A percentile compares a stretch with the other conserved stretches of the same genome.
Conservation (phyloP, 2,797 vertebrate species). For the Sebastes itinus region DNA sequence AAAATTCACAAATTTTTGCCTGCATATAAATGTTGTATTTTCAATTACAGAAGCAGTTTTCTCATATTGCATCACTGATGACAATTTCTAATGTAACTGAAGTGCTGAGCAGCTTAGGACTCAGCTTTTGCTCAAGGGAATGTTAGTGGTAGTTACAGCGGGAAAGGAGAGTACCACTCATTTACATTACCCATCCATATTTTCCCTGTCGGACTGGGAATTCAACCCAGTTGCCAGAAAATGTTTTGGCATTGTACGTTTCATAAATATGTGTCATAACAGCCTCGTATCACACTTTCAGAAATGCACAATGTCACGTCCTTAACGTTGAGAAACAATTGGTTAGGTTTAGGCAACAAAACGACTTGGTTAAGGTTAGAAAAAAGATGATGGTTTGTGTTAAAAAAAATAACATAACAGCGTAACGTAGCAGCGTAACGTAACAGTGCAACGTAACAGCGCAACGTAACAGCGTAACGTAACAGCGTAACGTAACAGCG, state of each 20-base stretch:
- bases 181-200: slow-evolving; percentile 28
- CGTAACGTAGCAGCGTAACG: accelerated
- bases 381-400: too few relatives aligned
- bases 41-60: neutral
- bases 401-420: too few relatives aligned
- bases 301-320: neutral
- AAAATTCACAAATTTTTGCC: neutral
- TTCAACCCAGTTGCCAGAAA: neutral
- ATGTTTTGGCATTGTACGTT: too few relatives aligned
- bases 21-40: neutral
- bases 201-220: neutral
- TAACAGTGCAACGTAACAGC: too few relatives aligned
- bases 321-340: accelerated
- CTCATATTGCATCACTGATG: neutral
- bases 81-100: neutral
- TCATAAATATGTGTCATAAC: too few relatives aligned
- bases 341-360: neutral
- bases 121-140: slow-evolving; percentile 16
- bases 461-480: accelerated
- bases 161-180: slow-evolving; percentile 22
- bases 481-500: accelerated
- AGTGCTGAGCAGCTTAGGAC: slow-evolving; percentile 11
- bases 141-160: slow-evolving; percentile 22
- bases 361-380: too few relatives aligned
- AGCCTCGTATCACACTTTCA: neutral